Conservation (phyloP, 2,888 invertebrate genomes). For the Erpobdella octoculata region DNA sequence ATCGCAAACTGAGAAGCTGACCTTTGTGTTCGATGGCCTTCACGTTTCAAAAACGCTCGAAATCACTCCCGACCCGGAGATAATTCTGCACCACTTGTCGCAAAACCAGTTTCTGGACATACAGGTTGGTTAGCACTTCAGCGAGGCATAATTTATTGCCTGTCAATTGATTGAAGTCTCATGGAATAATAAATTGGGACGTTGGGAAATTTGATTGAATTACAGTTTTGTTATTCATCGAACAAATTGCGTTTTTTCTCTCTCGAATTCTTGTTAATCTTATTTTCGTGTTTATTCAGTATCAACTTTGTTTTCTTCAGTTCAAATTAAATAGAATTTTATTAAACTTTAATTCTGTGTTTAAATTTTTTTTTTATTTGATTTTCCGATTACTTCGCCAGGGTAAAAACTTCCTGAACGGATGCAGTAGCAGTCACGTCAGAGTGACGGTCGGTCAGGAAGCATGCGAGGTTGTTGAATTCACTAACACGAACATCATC, state of each 20-base stretch:
- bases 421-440: neutral
- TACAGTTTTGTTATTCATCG: too few species aligned
- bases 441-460: neutral
- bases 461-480: neutral
- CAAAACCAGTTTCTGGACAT: too few species aligned
- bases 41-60: neutral
- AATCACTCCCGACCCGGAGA: neutral
- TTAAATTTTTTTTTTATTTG: neutral
- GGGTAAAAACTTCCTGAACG: neutral
- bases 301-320: too few species aligned
- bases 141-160: too few species aligned
- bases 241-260: too few species aligned
- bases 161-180: too few species aligned
- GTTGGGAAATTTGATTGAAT: neutral
- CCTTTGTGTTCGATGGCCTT: neutral
- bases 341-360: neutral
- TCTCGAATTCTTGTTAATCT: too few species aligned
- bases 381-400: neutral
- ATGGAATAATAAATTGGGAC: neutral
- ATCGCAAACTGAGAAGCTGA: too few species aligned
- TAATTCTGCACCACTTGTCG: neutral
- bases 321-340: neutral
- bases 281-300: too few species aligned
- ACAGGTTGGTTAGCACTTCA: too few species aligned
- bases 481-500: neutral